Conservation (phyloP, 2,113 vertebrate genomes). For the Ophthalmolycus amberensis region DNA sequence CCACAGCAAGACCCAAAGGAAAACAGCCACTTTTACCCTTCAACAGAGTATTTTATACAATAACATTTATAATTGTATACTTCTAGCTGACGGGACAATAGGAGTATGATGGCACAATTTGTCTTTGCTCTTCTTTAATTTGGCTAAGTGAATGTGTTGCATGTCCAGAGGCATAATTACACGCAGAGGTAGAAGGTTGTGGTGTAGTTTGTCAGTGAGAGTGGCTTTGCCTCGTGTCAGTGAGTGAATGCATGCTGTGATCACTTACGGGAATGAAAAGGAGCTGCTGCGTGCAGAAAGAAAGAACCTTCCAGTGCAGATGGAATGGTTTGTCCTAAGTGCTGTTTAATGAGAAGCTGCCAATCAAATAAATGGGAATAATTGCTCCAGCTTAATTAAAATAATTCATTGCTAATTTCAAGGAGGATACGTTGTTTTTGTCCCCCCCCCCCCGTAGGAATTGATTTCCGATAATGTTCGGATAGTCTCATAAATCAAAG, state of each 20-base stretch:
- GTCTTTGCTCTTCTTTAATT: slow-evolving; percentile 60
- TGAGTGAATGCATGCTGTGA: slow-evolving; percentile 51
- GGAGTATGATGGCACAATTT: slow-evolving; percentile 7
- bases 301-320: slow-evolving; percentile 25
- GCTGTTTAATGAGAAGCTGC: slow-evolving; percentile 71
- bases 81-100: slow-evolving; percentile 19
- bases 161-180: slow-evolving; percentile 59
- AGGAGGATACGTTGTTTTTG: slow-evolving; percentile 47
- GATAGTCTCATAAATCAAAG: slow-evolving; percentile 15
- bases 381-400: slow-evolving; percentile 66
- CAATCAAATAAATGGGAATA: slow-evolving; percentile 67
- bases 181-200: slow-evolving; percentile 66
- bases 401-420: slow-evolving; percentile 65
- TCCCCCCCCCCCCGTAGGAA: slow-evolving; percentile 3
- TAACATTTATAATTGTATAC: background rate
- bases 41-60: slow-evolving; percentile 9
- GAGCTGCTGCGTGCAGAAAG: slow-evolving; percentile 23
- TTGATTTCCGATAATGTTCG: slow-evolving; percentile 59
- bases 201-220: slow-evolving; percentile 60
- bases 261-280: slow-evolving; percentile 72
- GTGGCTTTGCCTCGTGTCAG: slow-evolving; percentile 26
- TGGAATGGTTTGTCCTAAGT: slow-evolving; percentile 62
- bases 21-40: slow-evolving; percentile 15
- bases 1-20: slow-evolving; percentile 25
- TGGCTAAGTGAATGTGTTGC: slow-evolving; percentile 60